Evolutionary conservation across 2,888 invertebrate species (phyloP).

Genomic region (Apodemia hepburni): DNA sequence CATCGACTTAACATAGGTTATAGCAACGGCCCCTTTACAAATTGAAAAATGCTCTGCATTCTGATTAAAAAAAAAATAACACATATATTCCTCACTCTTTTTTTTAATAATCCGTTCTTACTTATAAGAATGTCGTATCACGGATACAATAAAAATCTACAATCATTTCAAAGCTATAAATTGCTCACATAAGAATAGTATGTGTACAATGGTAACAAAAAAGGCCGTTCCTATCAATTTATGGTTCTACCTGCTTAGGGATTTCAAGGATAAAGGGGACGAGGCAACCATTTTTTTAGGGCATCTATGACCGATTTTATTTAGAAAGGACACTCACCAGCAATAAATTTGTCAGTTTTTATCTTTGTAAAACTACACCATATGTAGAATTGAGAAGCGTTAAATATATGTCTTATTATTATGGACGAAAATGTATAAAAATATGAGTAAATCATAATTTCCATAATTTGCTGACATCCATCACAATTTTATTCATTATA

Average conservation of each 20-base stretch:
- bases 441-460: neutral
- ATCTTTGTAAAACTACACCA: neutral
- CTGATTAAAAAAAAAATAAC: too few species aligned
- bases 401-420: neutral
- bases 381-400: neutral
- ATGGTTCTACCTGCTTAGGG: constrained; percentile 11
- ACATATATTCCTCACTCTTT: too few species aligned
- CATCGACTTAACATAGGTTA: too few species aligned
- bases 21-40: too few species aligned
- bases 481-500: too few species aligned
- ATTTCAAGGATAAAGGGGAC: constrained; percentile 9
- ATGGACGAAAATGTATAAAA: neutral
- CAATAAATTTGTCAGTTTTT: constrained; percentile 12
- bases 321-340: constrained; percentile 6
- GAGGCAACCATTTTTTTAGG: constrained; percentile 5
- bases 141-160: neutral
- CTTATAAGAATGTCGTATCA: neutral
- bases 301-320: constrained; percentile 9
- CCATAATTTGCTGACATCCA: too few species aligned
- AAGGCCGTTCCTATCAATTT: constrained; percentile 1
- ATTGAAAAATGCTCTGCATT: too few species aligned
- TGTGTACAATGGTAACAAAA: constrained; percentile 14
- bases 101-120: neutral
- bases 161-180: constrained; percentile 9
- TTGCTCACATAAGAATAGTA: constrained; percentile 10